Conservation (phyloP, 2,888 invertebrate species). For the Dermolepida albohirtum region DNA sequence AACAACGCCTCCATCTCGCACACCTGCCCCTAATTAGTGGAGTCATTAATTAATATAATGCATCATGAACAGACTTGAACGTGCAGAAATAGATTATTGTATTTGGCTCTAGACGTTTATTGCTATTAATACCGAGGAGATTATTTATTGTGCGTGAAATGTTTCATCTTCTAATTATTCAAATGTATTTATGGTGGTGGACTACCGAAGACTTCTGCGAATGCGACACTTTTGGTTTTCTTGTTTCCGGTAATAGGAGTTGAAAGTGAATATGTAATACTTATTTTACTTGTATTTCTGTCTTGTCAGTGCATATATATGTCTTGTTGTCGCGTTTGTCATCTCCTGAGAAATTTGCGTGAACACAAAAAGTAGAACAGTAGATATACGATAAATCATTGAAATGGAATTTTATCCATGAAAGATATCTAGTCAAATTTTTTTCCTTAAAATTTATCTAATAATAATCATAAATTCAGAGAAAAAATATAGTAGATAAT, state of each 20-base stretch:
- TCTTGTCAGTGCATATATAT: conserved; percentile 13
- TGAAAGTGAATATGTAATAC: conserved; percentile 20
- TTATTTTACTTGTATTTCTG: conserved; percentile 16
- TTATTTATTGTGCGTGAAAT: conserved; percentile 45
- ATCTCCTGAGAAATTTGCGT: conserved; percentile 5
- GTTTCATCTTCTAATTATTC: conserved; percentile 43
- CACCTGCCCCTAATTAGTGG: conserved; percentile 51
- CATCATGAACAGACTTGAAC: conserved; percentile 40
- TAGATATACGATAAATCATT: too few species aligned
- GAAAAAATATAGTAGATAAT: too few species aligned
- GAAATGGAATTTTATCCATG: too few species aligned
- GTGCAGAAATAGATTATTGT: conserved; percentile 45
- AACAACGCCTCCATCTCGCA: conserved; percentile 43
- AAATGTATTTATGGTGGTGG: conserved; percentile 42
- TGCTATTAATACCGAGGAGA: conserved; percentile 40
- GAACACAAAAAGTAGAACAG: too few species aligned
- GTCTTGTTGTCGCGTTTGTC: conserved; percentile 32
- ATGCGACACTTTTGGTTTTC: conserved; percentile 26
- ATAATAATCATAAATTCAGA: too few species aligned
- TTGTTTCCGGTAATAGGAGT: conserved; percentile 35
- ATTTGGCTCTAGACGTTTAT: conserved; percentile 42
- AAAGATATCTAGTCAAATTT: too few species aligned
- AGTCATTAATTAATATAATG: conserved; percentile 51
- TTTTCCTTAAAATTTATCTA: too few species aligned
- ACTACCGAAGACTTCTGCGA: conserved; percentile 28